Percentiles rank a stretch among this genome's conserved stretches.
phyloP scores from a whole-genome alignment of 1,140 invertebrate species.

The Drosophila triauraria region DNA sequence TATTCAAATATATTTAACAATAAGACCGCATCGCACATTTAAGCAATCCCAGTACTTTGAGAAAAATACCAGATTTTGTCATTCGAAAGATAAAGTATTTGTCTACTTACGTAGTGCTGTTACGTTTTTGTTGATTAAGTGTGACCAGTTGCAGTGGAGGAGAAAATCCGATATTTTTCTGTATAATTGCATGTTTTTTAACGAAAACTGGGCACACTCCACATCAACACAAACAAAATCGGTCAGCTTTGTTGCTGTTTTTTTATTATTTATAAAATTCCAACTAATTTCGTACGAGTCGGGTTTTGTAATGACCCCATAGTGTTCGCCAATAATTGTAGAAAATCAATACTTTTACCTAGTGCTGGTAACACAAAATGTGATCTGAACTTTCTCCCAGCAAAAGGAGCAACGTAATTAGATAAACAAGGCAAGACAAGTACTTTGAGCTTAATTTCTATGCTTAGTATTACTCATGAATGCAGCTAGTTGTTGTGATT shows the following conservation, averaged over 20 bases:
- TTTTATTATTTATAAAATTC: slow-evolving; percentile 24
- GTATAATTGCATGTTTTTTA: too few species aligned
- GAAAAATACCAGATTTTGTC: too few species aligned
- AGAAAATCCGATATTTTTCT: too few species aligned
- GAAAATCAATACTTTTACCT: slow-evolving; percentile 8
- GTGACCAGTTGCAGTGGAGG: too few species aligned
- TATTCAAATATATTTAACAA: slow-evolving; percentile 15
- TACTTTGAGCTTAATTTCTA: slow-evolving; percentile 1
- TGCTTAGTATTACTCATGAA: slow-evolving; percentile 20
- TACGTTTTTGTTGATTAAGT: too few species aligned
- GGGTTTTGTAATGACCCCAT: background rate
- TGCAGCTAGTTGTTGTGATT: background rate
- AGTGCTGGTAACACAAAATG: slow-evolving; percentile 8
- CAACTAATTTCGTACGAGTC: background rate
- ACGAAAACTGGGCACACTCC: too few species aligned
- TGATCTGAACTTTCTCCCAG: slow-evolving; percentile 1
- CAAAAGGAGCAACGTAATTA: slow-evolving; percentile 14
- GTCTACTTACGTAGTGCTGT: too few species aligned
- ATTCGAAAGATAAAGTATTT: too few species aligned
- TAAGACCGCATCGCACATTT: slow-evolving; percentile 8
- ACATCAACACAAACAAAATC: too few species aligned
- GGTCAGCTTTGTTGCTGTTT: slow-evolving; percentile 27
- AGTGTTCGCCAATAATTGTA: background rate
- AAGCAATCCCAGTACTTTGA: background rate
- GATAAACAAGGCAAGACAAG: slow-evolving; percentile 27